Percentiles rank a stretch among this genome's conserved stretches.
Evolutionary conservation across 2,113 vertebrate species (phyloP).

Genomic region (Myocastor coypus): DNA sequence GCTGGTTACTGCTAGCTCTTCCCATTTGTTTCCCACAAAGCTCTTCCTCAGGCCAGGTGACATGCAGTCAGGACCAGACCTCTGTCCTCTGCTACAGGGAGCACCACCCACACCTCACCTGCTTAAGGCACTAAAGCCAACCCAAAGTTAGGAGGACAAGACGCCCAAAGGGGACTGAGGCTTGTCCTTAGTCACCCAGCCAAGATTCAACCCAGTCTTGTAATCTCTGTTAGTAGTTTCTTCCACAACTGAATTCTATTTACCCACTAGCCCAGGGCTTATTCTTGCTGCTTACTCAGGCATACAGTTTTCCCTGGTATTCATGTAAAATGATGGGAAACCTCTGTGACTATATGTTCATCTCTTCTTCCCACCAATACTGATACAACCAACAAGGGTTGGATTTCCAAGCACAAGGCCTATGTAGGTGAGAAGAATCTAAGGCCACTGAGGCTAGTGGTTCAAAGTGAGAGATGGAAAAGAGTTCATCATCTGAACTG

Average conservation of each 20-base stretch:
- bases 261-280: neutral
- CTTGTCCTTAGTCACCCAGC: neutral
- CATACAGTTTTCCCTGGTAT: neutral
- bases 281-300: neutral
- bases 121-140: neutral
- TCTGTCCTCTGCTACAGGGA: neutral
- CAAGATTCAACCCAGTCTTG: neutral
- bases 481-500: neutral
- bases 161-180: neutral
- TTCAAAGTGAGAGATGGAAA: neutral
- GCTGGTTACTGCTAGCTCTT: neutral
- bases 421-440: neutral
- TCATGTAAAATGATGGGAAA: neutral
- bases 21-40: neutral
- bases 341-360: neutral
- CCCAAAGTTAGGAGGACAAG: neutral
- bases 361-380: neutral
- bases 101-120: neutral
- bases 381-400: neutral
- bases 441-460: neutral
- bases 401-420: neutral
- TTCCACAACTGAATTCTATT: neutral
- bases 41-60: neutral
- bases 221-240: neutral
- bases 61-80: neutral